A percentile compares a stretch with the other conserved stretches of the same genome.
Conservation (phyloP, 2,797 vertebrate genomes). For the Heteromormyrus szaboi region DNA sequence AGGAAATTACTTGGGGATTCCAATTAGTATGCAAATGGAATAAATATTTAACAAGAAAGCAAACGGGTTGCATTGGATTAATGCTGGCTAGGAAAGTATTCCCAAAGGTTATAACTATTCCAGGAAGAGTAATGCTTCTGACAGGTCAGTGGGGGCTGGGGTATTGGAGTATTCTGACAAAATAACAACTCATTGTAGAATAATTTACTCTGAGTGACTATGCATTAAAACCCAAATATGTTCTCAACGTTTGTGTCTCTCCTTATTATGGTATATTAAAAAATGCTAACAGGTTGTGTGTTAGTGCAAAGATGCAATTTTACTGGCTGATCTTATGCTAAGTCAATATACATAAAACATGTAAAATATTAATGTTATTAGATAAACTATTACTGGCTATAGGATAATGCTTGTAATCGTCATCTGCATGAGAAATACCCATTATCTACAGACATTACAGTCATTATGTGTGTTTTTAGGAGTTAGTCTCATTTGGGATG, state of each 20-base stretch:
- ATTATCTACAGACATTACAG: neutral
- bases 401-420: neutral
- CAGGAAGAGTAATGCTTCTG: neutral
- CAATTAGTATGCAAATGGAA: constrained; percentile 21
- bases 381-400: neutral
- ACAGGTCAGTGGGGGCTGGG: neutral
- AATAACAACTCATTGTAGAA: neutral
- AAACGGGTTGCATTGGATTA: constrained; percentile 17
- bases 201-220: neutral
- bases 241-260: neutral
- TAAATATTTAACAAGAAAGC: constrained; percentile 20
- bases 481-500: neutral
- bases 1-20: constrained; percentile 20
- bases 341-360: neutral
- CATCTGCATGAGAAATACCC: neutral
- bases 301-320: neutral
- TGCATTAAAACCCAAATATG: neutral
- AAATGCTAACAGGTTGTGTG: neutral
- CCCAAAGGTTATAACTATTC: constrained; percentile 5
- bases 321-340: neutral
- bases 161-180: neutral
- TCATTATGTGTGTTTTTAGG: neutral
- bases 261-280: neutral
- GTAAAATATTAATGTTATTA: neutral
- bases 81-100: constrained; percentile 1